phyloP scores from a whole-genome alignment of 2,888 invertebrate genomes.

The Zygogramma bicolorata region DNA sequence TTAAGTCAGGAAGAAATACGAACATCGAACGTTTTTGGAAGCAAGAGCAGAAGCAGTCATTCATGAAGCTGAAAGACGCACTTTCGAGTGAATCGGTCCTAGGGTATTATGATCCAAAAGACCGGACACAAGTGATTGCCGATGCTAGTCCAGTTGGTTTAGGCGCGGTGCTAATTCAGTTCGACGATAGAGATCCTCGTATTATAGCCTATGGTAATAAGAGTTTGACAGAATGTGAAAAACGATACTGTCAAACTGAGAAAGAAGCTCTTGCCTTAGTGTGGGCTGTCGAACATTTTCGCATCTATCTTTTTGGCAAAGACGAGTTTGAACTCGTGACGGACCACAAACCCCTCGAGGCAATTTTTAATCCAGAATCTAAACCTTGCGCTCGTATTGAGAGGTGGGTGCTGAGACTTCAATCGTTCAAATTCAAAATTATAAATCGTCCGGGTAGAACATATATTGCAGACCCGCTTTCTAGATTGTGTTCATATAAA shows the following conservation, averaged over 20 bases:
- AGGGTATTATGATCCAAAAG: too few relatives aligned
- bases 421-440: constrained; percentile 33
- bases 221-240: constrained; percentile 35
- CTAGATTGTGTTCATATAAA: constrained; percentile 16
- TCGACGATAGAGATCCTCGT: not conserved
- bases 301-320: too few relatives aligned
- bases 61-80: constrained; percentile 23
- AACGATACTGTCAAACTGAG: constrained; percentile 55
- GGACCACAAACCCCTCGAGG: constrained; percentile 39
- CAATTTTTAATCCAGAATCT: constrained; percentile 45
- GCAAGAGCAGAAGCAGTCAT: constrained; percentile 16
- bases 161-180: constrained; percentile 44
- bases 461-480: constrained; percentile 36
- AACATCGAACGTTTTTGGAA: constrained; percentile 28
- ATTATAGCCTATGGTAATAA: not conserved
- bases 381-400: constrained; percentile 44
- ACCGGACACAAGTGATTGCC: too few relatives aligned
- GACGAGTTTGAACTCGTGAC: too few relatives aligned
- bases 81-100: constrained; percentile 32
- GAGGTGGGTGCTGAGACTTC: constrained; percentile 16
- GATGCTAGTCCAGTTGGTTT: too few relatives aligned
- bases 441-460: constrained; percentile 32
- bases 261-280: constrained; percentile 56
- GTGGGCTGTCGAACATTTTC: too few relatives aligned
- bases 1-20: constrained; percentile 26